A percentile compares a stretch with the other conserved stretches of the same genome.
phyloP scores from a whole-genome alignment of 1,140 invertebrate genomes.

The Bombus balteatus region DNA sequence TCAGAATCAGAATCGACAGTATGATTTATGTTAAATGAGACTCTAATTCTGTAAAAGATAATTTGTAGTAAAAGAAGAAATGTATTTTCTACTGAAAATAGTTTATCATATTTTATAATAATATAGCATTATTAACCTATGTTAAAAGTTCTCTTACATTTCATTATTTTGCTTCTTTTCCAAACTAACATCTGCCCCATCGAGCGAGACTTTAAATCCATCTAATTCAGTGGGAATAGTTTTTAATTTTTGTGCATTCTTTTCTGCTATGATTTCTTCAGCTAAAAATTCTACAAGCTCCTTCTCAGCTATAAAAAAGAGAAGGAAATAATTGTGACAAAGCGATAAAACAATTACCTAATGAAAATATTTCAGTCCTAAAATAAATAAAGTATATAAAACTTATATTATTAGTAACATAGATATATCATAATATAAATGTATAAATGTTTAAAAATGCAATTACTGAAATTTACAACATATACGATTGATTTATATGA shows the following conservation, averaged over 20 bases:
- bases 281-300: conserved; percentile 93
- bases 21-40: conserved; percentile 95
- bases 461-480: conserved; percentile 56
- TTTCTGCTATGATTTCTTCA: conserved; percentile 94
- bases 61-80: neutral
- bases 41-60: conserved; percentile 85
- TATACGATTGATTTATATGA: conserved; percentile 3
- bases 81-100: neutral
- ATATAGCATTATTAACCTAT: neutral
- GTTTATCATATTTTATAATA: neutral
- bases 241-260: conserved; percentile 90
- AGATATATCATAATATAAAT: neutral
- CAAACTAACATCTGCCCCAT: conserved; percentile 91
- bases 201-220: conserved; percentile 89
- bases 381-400: conserved; percentile 20
- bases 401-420: neutral
- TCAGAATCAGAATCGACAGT: conserved; percentile 91
- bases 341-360: conserved; percentile 18
- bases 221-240: conserved; percentile 89
- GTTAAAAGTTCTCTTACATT: conserved; percentile 84
- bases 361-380: conserved; percentile 16
- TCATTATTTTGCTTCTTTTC: conserved; percentile 88
- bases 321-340: conserved; percentile 32
- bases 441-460: neutral
- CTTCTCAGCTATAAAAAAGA: conserved; percentile 86